Conservation (phyloP, 2,888 invertebrate species). For the Ochropleura plecta region DNA sequence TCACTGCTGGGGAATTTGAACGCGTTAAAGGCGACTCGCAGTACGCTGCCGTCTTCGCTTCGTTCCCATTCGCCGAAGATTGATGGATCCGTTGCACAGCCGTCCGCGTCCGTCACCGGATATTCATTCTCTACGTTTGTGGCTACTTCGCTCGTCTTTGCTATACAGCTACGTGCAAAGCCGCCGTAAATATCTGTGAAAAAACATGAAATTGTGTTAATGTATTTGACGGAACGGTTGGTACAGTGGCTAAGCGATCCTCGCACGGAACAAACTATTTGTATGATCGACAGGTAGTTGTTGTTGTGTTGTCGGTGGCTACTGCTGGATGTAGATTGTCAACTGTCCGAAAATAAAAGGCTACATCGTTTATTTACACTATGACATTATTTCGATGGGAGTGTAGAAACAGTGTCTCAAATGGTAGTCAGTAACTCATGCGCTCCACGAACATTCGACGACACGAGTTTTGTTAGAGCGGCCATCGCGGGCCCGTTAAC, state of each 20-base stretch:
- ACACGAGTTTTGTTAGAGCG: background rate
- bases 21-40: constrained; percentile 97
- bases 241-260: no score
- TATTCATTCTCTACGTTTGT: constrained; percentile 96
- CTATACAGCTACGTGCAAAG: constrained; percentile 97
- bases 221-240: no score
- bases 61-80: constrained; percentile 98
- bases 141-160: constrained; percentile 96
- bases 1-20: constrained; percentile 99
- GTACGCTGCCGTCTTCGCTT: constrained; percentile 95
- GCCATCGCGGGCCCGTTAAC: no score
- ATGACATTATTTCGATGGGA: background rate
- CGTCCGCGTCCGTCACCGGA: constrained; percentile 97
- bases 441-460: background rate
- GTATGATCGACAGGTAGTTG: no score
- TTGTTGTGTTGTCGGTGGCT: no score
- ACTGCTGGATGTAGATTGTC: background rate
- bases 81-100: constrained; percentile 97
- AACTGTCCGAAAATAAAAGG: background rate
- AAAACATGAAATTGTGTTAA: constrained; percentile 19
- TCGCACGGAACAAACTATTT: no score
- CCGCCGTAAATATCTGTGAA: constrained; percentile 96
- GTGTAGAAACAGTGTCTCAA: background rate
- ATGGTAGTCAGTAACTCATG: background rate
- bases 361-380: background rate